Evolutionary conservation across 2,888 invertebrate genomes (phyloP), one percentile per base, ranked within the genome.

Genomic region (Electrophaes corylata): DNA sequence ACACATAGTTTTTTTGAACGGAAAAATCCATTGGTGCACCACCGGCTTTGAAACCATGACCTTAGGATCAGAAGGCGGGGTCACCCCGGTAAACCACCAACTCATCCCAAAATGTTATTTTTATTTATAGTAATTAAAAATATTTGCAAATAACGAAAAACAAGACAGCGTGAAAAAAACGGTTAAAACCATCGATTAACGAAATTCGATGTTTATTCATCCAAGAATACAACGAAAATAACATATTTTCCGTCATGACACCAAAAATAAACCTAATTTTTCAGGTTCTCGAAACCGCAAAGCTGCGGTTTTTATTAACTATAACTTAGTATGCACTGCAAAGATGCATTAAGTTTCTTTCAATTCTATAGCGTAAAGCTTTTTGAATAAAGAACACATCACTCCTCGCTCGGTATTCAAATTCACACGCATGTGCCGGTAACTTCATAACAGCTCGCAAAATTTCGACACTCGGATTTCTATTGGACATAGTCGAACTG

Each of bases 191-290:
- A 20, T 20, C 4, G 5, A 20, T 1, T 26, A 5, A 6, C 6
- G 26, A 18, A 18, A 39, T 18, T 18, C 4, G n/a, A 1, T 12
- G 8, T 23, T 23, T 26, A 11, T 60, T 59, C 37, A 51, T 64
- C 51, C 57, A 59, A 64, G 59, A 54, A 49, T n/a, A 61, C 51
- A 50, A 46, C 16, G 20, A 50, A 46, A 61, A 45, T 53, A 44
- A 51, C 58, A 58, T 54, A 61, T 59, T 64, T n/a, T 60, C 57
- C 59, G 31, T 61, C 57, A 57, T 44, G 56, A 54, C 48, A 49
- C 54, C 56, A 29, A 51, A 46, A 61, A 54, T 54, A 48, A 57
- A 63, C 47, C 52, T 16, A 33, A 23, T 35, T 23, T 39, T 40
- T 18, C 8, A 1, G 46, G 46, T 46, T 53, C 35, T 39, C 19